Conservation (phyloP, 2,797 vertebrate species). For the Hypotaenidia philippensis region DNA sequence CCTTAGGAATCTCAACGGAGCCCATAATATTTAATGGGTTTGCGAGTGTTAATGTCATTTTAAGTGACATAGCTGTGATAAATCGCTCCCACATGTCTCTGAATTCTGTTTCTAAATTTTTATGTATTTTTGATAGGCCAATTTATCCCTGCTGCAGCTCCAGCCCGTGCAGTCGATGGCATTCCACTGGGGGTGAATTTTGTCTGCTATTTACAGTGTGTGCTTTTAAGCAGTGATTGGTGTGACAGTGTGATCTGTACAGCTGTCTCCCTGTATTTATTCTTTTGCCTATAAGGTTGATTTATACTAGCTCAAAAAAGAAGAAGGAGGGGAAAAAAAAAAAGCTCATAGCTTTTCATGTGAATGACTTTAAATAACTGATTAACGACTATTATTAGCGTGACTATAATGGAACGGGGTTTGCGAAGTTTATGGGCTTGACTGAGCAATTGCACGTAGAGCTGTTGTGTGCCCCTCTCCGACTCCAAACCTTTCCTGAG, state of each 20-base stretch:
- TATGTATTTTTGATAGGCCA: conserved; percentile 71
- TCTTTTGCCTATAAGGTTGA: conserved; percentile 72
- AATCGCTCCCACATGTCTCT: conserved; percentile 42
- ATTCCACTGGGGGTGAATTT: conserved; percentile 69
- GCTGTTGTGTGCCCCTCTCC: background rate
- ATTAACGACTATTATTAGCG: conserved; percentile 33
- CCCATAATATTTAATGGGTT: conserved; percentile 53
- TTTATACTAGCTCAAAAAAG: conserved; percentile 40
- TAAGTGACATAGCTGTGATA: conserved; percentile 58
- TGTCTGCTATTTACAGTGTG: conserved; percentile 55
- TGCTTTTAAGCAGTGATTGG: conserved; percentile 69
- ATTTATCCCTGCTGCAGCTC: conserved; percentile 59
- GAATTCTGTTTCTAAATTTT: conserved; percentile 69
- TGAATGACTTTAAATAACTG: conserved; percentile 64
- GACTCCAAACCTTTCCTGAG: conserved; percentile 12
- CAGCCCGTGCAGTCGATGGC: conserved; percentile 28
- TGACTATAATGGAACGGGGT: background rate
- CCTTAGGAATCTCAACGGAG: background rate
- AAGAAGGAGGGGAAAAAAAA: background rate
- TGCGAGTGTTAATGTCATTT: conserved; percentile 54
- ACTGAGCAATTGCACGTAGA: conserved; percentile 25
- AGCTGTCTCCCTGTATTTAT: conserved; percentile 77
- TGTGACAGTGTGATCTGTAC: conserved; percentile 70
- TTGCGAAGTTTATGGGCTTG: conserved; percentile 6
- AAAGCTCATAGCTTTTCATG: conserved; percentile 27